Evolutionary conservation across 2,888 invertebrate genomes (phyloP).

Genomic region (Allacma fusca): DNA sequence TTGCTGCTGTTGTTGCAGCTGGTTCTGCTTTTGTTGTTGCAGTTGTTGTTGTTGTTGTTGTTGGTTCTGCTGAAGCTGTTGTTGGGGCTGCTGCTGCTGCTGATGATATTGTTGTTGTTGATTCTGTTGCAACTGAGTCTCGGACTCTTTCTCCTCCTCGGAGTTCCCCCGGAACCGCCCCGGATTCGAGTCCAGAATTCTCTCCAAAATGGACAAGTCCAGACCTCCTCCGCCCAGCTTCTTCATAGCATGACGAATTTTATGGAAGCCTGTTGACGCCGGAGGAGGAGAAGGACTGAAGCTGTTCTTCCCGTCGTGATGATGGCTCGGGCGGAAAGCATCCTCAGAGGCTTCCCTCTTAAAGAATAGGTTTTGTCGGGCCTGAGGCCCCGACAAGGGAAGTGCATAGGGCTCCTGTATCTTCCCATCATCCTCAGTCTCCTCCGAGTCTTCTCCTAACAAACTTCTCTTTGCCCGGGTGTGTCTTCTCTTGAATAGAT

Average conservation of each 20-base stretch:
- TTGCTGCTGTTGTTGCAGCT: too few species aligned
- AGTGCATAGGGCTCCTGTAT: constrained; percentile 27
- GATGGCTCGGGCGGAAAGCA: background rate
- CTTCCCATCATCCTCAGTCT: background rate
- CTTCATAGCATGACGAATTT: constrained; percentile 58
- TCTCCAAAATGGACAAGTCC: constrained; percentile 52
- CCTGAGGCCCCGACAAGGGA: background rate
- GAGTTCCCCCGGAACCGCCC: constrained; percentile 28
- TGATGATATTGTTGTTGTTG: background rate
- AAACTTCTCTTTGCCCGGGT: constrained; percentile 31
- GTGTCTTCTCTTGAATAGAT: constrained; percentile 34
- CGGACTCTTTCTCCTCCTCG: background rate
- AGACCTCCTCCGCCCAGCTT: constrained; percentile 54
- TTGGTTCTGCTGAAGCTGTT: background rate
- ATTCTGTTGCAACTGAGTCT: constrained; percentile 10
- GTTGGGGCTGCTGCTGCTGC: too few species aligned
- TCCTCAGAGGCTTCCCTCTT: background rate
- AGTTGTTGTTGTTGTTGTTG: background rate
- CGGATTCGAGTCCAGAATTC: constrained; percentile 53
- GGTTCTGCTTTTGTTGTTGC: too few species aligned
- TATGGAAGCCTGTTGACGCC: constrained; percentile 55
- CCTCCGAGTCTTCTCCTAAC: background rate
- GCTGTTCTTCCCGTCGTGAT: background rate
- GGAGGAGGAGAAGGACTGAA: constrained; percentile 14
- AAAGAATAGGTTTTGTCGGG: background rate